Evolutionary conservation across 2,888 invertebrate species (phyloP).

Genomic region (Chrysopilus asiliformis): DNA sequence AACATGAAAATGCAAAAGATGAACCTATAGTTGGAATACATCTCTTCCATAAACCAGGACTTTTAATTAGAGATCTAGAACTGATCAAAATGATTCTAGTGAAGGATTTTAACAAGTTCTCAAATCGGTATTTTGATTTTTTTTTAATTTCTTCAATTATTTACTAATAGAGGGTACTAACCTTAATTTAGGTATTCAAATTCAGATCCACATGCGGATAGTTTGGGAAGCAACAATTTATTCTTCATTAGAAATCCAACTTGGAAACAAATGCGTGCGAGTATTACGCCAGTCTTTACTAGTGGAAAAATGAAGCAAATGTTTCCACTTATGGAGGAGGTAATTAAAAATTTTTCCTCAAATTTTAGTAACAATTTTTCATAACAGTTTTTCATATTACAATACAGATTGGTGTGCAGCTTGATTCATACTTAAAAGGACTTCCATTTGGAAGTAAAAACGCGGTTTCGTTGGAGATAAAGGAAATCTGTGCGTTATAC

Average conservation of each 20-base stretch:
- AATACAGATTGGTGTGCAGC: slow-evolving; percentile 5
- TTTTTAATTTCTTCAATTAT: not conserved
- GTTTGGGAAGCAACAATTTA: slow-evolving; percentile 32
- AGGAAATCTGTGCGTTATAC: slow-evolving; percentile 25
- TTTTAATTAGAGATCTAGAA: slow-evolving; percentile 37
- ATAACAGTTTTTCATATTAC: not conserved
- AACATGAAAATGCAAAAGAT: slow-evolving; percentile 21
- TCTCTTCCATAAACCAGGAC: slow-evolving; percentile 34
- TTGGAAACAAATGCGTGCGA: slow-evolving; percentile 35
- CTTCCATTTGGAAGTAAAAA: slow-evolving; percentile 1
- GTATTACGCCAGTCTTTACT: slow-evolving; percentile 38
- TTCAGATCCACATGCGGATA: slow-evolving; percentile 28
- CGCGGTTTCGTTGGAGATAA: slow-evolving; percentile 20
- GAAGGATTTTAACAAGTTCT: slow-evolving; percentile 37
- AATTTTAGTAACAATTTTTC: not conserved
- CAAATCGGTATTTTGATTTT: slow-evolving; percentile 22
- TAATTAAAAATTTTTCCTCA: slow-evolving; percentile 14
- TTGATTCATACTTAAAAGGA: slow-evolving; percentile 5
- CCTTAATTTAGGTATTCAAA: slow-evolving; percentile 17
- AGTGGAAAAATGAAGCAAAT: slow-evolving; percentile 33
- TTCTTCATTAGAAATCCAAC: slow-evolving; percentile 35
- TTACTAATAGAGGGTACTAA: not conserved
- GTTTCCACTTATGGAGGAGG: slow-evolving; percentile 29
- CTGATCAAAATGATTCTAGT: slow-evolving; percentile 36
- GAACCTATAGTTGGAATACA: slow-evolving; percentile 30